Evolutionary conservation across 2,797 vertebrate genomes (phyloP), one percentile per base, ranked within the genome.

Genomic region (Notolabrus celidotus): DNA sequence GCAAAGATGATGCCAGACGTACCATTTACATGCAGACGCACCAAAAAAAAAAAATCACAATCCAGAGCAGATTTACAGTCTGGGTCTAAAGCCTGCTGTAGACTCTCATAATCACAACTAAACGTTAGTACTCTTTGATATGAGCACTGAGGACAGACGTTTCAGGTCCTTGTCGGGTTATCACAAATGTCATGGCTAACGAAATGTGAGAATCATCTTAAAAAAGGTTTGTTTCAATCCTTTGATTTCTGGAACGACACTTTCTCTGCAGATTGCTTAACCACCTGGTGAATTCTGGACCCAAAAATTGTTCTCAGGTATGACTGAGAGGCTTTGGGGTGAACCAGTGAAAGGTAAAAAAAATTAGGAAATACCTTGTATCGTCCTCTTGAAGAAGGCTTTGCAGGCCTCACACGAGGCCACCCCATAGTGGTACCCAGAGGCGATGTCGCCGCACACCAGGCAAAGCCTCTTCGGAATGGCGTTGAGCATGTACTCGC

Each of bases 351-450:
- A 50, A 54, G 59, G 31, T 66, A 49, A 64, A 50, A 47, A 50
- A 45, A 73, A 12, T n/a, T 2, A 62, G 47, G 17, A 71, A 67
- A 56, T 96, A 98, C 97, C 97, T 97, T 98, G 97, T 92, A 98
- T 98, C 53, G 97, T 98, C 75, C 97, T 95, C 91, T 98, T 98
- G 94, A 98, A 98, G 90, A 98, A 98, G 29, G 97, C 97, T 89
- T 98, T 98, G 92, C 97, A 98, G 0, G 97, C 97, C 89, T 98
- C 96, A 11, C 97, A 98, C 90, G 97, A 98, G 43, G 97, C 97
- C 88, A 98, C 97, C 0, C 97, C 97, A 0, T 98, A 98, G 92
- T 98, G 97, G 83, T 96, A 98, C 25, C 97, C 97, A 0, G 97
- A 98, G 22, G 95, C 97, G 53, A 97, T 95, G 91, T 98, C 97